A percentile compares a stretch with the other conserved stretches of the same genome.
These are phyloP conservation scores for Agonopterix arenella DNA, from an alignment of 2,888 invertebrate species.

Conservation along the genomic window DNA sequence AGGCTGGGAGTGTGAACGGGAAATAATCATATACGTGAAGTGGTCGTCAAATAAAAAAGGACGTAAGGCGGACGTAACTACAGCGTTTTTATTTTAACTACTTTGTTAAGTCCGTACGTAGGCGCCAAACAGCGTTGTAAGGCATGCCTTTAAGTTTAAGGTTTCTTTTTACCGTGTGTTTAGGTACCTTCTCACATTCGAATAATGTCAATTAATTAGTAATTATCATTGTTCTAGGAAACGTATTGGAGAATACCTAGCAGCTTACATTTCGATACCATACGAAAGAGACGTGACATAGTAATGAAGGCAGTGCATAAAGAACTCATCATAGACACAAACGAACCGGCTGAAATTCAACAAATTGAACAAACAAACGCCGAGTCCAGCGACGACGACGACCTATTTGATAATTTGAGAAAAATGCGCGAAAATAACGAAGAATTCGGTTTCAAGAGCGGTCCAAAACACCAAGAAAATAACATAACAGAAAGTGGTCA, in stretches of 20 bases:
- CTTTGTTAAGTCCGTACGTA: too few relatives aligned
- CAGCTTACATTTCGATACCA: slow-evolving; percentile 70
- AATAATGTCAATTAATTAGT: too few relatives aligned
- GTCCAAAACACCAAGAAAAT: slow-evolving; percentile 3
- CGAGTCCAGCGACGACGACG: slow-evolving; percentile 57
- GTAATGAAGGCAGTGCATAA: slow-evolving; percentile 76
- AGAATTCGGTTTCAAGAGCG: slow-evolving; percentile 20
- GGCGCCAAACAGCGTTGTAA: too few relatives aligned
- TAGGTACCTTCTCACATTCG: too few relatives aligned
- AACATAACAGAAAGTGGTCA: slow-evolving; percentile 4
- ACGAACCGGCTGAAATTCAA: slow-evolving; percentile 8
- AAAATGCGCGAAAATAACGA: slow-evolving; percentile 43
- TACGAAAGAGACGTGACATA: slow-evolving; percentile 74
- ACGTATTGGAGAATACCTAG: slow-evolving; percentile 91
- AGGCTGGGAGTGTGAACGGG: too few relatives aligned
- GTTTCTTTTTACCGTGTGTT: too few relatives aligned
- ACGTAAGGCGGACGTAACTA: too few relatives aligned
- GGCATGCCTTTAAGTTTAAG: too few relatives aligned
- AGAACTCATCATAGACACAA: slow-evolving; percentile 48
- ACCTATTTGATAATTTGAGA: slow-evolving; percentile 59
- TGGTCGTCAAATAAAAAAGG: too few relatives aligned
- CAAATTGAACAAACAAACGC: slow-evolving; percentile 9
- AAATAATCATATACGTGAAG: too few relatives aligned
- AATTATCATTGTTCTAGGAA: slow-evolving; percentile 74
- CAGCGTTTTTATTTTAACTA: too few relatives aligned